Evolutionary conservation across 30 jellyfish, hydroid and myxozoan species (phyloP), one percentile per base, ranked within the genome.

Genomic region (Phacellophora camtschatica): DNA sequence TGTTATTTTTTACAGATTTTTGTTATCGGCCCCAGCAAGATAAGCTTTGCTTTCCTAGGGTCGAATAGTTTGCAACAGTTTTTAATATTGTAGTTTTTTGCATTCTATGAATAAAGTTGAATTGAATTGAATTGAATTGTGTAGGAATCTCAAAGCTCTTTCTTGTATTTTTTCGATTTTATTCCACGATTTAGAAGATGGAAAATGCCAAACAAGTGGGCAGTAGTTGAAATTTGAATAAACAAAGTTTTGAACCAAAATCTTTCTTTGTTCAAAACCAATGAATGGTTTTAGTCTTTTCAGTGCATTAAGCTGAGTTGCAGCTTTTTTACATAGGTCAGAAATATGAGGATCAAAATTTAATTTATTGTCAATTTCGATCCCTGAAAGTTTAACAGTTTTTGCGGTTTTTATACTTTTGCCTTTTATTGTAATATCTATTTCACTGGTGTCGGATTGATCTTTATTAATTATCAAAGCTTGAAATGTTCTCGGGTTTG

Each of bases 401-500:
- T 63, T 66, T 74, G 68, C 80, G 25, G 80, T 50, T 35, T 46
- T 50, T 20, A 82, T 67, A 43, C 22, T 33, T 25, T 82, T 67
- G 16, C 83, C 86, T 18, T 56, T 46, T 36, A 82, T 49, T 41
- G 41, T 82, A 6, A 82, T 58, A 3, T 50, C 32, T 9, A 34
- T 61, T 43, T 70, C 85, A 58, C 90, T 61, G 29, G 82, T 68
- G 34, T 66, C 41, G 29, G 86, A 63, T 57, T 50, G 62, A 24
- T 57, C 56, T 54, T 66, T 58, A 8, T 29, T 27, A 54, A 74
- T 66, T 56, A 22, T 29, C n/a, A 46, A 30, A 31, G 86, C 73
- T 28, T 82, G 94, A 51, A 82, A 82, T 82, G 50, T 68, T 54
- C 53, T 72, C 29, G 94, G 94, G 39, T 82, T 82, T 13, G 86